Conservation (phyloP, 30 jellyfish, hydroid and myxozoan genomes). For the Chrysaora quinquecirrha region DNA sequence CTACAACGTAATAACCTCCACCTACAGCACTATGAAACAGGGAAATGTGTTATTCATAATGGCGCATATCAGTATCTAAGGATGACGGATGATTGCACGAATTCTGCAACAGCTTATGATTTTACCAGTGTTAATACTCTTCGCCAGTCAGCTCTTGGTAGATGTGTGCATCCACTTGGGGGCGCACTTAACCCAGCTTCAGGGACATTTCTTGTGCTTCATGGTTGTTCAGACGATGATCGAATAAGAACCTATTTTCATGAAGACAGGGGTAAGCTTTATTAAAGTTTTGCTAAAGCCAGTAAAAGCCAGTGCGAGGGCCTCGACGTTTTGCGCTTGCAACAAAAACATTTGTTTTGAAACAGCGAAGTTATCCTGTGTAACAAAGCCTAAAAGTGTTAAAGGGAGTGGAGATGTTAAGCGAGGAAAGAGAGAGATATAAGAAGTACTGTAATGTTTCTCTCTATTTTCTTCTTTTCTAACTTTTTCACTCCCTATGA, state of each 20-base stretch:
- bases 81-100: neutral
- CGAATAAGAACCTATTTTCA: neutral
- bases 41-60: neutral
- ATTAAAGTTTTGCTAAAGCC: too few relatives aligned
- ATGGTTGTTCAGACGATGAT: neutral
- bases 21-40: neutral
- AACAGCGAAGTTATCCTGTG: too few relatives aligned
- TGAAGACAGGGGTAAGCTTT: conserved; percentile 15
- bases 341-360: too few relatives aligned
- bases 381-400: too few relatives aligned
- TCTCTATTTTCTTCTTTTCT: too few relatives aligned
- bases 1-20: neutral
- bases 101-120: neutral
- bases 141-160: neutral
- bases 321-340: too few relatives aligned
- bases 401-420: too few relatives aligned
- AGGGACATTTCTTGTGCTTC: neutral
- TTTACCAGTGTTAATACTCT: neutral
- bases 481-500: too few relatives aligned
- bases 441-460: too few relatives aligned
- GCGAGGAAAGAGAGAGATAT: too few relatives aligned
- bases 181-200: neutral
- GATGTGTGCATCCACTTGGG: neutral
- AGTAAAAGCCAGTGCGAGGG: too few relatives aligned
- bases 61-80: neutral